These are phyloP conservation scores for Leptopilina syphax DNA, from an alignment of 2,888 invertebrate species.

Conservation along the genomic window DNA sequence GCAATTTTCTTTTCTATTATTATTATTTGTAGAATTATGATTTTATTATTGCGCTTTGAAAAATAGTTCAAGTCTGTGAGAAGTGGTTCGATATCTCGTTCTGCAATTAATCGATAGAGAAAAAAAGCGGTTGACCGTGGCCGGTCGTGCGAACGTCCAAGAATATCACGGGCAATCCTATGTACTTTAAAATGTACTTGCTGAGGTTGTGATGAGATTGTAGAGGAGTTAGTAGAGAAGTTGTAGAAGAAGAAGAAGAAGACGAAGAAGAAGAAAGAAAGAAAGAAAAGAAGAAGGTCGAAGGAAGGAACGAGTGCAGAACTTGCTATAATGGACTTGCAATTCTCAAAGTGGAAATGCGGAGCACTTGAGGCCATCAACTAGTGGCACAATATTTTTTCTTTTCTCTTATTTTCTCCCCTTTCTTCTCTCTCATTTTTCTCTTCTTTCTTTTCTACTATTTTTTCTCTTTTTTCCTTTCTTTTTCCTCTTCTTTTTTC, in stretches of 20 bases:
- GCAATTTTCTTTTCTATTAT: no score
- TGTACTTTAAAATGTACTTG: conserved; percentile 37
- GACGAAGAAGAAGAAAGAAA: conserved; percentile 4
- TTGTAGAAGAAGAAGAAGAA: conserved; percentile 25
- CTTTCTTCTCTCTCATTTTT: conserved; percentile 25
- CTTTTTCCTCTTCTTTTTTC: no score
- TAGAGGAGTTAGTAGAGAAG: conserved; percentile 10
- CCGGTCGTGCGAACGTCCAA: conserved; percentile 39
- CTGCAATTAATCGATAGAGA: conserved; percentile 61
- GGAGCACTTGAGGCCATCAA: conserved; percentile 69
- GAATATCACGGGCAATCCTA: conserved; percentile 40
- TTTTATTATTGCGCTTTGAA: background rate
- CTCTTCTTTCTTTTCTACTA: conserved; percentile 47
- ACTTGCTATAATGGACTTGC: conserved; percentile 58
- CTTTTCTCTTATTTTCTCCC: conserved; percentile 47
- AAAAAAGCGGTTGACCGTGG: conserved; percentile 61
- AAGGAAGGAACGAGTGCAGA: conserved; percentile 12
- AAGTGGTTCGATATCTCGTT: background rate
- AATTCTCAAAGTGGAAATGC: conserved; percentile 67
- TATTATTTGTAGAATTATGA: no score
- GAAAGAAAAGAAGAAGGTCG: conserved; percentile 34
- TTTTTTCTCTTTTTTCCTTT: no score
- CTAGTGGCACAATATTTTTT: conserved; percentile 65
- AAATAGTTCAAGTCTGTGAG: background rate
- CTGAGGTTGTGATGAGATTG: conserved; percentile 34